Base-by-base conservation (phyloP, 1,140 invertebrate species). In the Lycorma delicatula region DNA sequence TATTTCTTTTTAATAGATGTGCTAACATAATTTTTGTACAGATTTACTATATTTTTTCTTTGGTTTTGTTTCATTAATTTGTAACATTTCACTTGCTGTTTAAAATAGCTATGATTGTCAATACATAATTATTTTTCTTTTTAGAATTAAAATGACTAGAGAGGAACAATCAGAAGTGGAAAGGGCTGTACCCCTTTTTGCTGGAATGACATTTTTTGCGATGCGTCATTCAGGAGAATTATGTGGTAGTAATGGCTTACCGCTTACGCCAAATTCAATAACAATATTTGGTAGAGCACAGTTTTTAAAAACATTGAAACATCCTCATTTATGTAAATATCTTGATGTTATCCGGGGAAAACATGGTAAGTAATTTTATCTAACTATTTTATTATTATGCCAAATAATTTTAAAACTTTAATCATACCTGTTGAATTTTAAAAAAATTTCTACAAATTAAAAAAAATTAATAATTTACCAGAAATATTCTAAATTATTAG, bases 231-330 rank as follows among this genome's bases (percentile, higher is more conserved):
- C 90, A 34, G 85, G 86, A 58, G 93, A 97, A 75, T 84, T 86
- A 54, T 97, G 94, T 75, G 94, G 93, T 7, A 91, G 88, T 55
- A 97, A 98, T 77, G 94, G 95, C 13, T 75, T 98, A 28, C 95
- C 94, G 0, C 74, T 97, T 11, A 98, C 94, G 2, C 93, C 93
- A 18, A 97, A 97, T 75, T 97, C 93, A 1, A 93, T 97, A 54
- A 88, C 89, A 56, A 95, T 98, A 67, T 77, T 93, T 53, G 95
- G 95, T 16, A 79, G 84, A 67, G 89, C 93, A 51, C 91, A 95
- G 69, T 76, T 82, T 47, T 74, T 97, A 1, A 89, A 91, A 68
- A 85, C 81, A 0, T 74, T 96, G 44, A 74, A 81, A 56, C 89
- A 95, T 74, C 79, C 82, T 7, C 80, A 91, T 77, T 75, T 98